These are phyloP conservation scores for Trilocha varians DNA, from an alignment of 2,888 invertebrate genomes.

Conservation along the genomic window DNA sequence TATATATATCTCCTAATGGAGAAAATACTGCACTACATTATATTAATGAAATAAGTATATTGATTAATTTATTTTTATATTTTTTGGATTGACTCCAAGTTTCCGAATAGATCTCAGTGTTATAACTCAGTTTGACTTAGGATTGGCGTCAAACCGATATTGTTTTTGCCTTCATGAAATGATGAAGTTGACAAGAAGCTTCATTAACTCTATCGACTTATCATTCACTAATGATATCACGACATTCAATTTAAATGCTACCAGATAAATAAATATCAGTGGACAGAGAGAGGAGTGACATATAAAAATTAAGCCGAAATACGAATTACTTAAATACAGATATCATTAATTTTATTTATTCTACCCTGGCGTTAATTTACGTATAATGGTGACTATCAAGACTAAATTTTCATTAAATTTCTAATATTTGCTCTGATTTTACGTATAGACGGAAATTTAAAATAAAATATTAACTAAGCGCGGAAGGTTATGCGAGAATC, in stretches of 20 bases:
- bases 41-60: conserved; percentile 3
- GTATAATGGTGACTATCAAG: conserved; percentile 83
- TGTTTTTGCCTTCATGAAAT: background rate
- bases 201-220: background rate
- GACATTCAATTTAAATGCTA: conserved; percentile 37
- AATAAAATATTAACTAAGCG: conserved; percentile 1
- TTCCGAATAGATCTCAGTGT: background rate
- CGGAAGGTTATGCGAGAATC: conserved; percentile 1
- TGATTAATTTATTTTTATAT: conserved; percentile 8
- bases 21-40: background rate
- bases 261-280: conserved; percentile 34
- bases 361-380: conserved; percentile 92
- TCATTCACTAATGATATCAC: conserved; percentile 52
- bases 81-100: conserved; percentile 21
- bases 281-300: conserved; percentile 63
- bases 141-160: background rate
- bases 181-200: background rate
- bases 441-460: conserved; percentile 45
- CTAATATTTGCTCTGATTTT: conserved; percentile 59
- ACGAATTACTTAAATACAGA: conserved; percentile 49
- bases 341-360: conserved; percentile 55
- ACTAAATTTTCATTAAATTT: conserved; percentile 47
- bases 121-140: background rate
- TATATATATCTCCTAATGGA: conserved; percentile 6
- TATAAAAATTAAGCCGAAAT: conserved; percentile 58